Conservation (phyloP, 2,888 invertebrate species). For the Cantharis lateralis region DNA sequence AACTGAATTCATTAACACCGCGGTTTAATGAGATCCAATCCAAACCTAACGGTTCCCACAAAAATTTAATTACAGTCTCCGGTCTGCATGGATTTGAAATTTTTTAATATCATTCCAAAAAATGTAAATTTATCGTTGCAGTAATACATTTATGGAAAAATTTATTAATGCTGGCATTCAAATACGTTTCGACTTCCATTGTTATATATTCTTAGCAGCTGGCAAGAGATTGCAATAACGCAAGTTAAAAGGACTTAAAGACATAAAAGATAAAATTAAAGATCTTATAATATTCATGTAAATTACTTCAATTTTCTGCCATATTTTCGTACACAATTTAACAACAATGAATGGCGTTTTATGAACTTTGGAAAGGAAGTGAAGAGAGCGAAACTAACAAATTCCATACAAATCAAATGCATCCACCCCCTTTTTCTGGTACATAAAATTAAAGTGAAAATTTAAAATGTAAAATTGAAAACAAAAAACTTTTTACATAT, state of each 20-base stretch:
- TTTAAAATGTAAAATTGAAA: not conserved
- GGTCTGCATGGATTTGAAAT: not conserved
- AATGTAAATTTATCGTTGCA: not conserved
- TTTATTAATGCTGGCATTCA: not conserved
- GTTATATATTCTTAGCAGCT: not conserved
- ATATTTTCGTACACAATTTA: conserved; percentile 31
- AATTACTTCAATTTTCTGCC: conserved; percentile 30
- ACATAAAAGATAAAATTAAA: conserved; percentile 15
- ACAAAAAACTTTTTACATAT: not conserved
- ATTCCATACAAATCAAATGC: not conserved
- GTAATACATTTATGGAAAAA: not conserved
- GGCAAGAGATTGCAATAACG: conserved; percentile 17
- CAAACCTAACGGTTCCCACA: not conserved
- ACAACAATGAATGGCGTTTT: conserved; percentile 12
- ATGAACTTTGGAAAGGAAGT: not conserved
- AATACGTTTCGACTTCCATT: not conserved
- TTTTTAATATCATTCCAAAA: not conserved
- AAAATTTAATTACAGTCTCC: not conserved
- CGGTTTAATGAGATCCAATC: not conserved
- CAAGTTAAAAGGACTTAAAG: conserved; percentile 8
- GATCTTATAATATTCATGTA: conserved; percentile 14
- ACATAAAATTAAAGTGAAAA: not conserved
- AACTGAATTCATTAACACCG: conserved; percentile 1
- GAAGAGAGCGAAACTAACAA: not conserved
- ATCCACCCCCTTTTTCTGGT: not conserved